Conservation (phyloP, 2,888 invertebrate species). For the Meteorus colon region DNA sequence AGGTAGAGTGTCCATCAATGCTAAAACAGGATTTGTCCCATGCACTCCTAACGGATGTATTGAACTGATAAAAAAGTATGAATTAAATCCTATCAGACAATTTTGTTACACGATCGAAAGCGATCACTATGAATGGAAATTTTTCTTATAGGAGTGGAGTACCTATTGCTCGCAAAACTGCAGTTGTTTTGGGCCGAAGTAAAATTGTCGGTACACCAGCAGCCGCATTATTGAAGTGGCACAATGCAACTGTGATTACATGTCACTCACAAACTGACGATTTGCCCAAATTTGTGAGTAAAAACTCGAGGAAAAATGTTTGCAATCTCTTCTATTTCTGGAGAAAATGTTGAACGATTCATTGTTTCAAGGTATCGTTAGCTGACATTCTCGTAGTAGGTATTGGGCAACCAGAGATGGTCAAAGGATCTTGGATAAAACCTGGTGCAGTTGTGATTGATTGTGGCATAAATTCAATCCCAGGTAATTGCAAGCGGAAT, state of each 20-base stretch:
- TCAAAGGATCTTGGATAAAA: conserved; percentile 97
- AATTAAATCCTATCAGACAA: conserved; percentile 16
- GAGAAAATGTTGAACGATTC: background rate
- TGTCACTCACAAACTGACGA: conserved; percentile 96
- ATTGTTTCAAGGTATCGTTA: conserved; percentile 76
- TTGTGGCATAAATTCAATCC: conserved; percentile 96
- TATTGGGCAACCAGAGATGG: conserved; percentile 91
- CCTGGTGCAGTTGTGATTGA: conserved; percentile 98
- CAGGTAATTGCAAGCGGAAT: conserved; percentile 76
- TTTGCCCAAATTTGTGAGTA: conserved; percentile 81
- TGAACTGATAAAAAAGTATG: conserved; percentile 86
- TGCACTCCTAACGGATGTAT: conserved; percentile 98
- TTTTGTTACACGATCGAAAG: conserved; percentile 7
- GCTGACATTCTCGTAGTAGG: conserved; percentile 99
- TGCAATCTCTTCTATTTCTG: background rate
- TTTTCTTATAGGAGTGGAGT: conserved; percentile 78
- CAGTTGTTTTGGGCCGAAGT: conserved; percentile 96
- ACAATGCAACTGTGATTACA: conserved; percentile 96
- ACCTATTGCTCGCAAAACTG: conserved; percentile 85
- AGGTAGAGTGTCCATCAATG: conserved; percentile 92
- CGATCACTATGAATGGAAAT: background rate
- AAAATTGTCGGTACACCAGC: conserved; percentile 98
- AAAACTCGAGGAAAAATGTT: conserved; percentile 18
- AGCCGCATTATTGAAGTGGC: conserved; percentile 95
- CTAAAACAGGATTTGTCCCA: conserved; percentile 91